Percentiles rank a stretch among this genome's conserved stretches.
phyloP scores from a whole-genome alignment of 2,113 vertebrate genomes.

The Callipepla squamata region DNA sequence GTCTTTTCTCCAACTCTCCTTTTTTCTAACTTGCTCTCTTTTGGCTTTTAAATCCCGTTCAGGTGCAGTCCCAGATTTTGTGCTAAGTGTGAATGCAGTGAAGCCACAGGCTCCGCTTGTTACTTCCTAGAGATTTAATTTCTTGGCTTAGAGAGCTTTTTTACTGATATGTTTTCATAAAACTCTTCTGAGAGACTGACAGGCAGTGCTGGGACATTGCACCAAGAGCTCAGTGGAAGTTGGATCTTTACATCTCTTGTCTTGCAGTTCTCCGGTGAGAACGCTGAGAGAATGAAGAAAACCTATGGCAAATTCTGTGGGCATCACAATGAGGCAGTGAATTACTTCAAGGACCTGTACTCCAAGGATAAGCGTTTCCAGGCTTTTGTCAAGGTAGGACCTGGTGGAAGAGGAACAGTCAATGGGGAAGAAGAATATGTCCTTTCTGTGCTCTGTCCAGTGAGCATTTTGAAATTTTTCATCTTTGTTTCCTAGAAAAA shows the following conservation, averaged over 20 bases:
- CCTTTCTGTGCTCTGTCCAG: background rate
- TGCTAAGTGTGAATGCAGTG: background rate
- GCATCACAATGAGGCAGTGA: constrained; percentile 94
- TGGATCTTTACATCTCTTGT: background rate
- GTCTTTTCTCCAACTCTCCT: background rate
- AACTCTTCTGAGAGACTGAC: background rate
- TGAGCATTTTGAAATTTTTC: background rate
- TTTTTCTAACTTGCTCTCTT: background rate
- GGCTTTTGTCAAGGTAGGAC: constrained; percentile 90
- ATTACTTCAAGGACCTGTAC: constrained; percentile 91
- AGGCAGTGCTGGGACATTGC: background rate
- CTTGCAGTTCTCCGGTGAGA: constrained; percentile 90
- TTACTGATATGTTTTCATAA: background rate
- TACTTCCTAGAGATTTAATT: background rate
- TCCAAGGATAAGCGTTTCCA: constrained; percentile 95
- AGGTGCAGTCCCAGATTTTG: background rate
- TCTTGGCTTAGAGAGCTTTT: background rate
- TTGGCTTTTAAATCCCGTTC: background rate
- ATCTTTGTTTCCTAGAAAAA: constrained; percentile 85
- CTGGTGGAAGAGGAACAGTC: background rate
- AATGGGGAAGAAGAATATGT: rapidly evolving
- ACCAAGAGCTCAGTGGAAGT: background rate
- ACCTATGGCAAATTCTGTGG: constrained; percentile 94
- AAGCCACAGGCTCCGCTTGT: background rate
- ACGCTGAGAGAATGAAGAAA: constrained; percentile 88